Base-by-base conservation (phyloP, 2,797 vertebrate genomes). In the Characodon lateralis region DNA sequence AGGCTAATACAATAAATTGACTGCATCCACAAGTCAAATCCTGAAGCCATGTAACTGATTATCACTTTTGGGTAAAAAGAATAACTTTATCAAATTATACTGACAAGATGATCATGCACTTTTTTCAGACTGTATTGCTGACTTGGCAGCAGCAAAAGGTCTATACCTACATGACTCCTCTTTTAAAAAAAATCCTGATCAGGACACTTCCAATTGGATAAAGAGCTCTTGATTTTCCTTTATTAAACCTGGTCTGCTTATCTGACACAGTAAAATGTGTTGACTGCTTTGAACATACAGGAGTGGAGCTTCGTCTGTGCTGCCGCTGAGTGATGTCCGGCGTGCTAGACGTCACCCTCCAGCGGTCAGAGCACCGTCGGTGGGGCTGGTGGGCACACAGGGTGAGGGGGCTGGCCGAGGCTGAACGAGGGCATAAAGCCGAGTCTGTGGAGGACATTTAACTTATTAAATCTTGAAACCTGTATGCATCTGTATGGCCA, bases 351-450 rank as follows among this genome's bases (percentile, higher is more conserved):
- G 96, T 94, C 22, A 95, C 96, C 85, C 96, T 96, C 95, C 97
- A 97, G 90, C 96, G 96, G 53, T 97, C 97, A 0, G 96, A 90
- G 93, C 97, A 98, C 89, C 97, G 97, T 88, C 96, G 98, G 4
- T 90, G 95, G 71, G 95, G 94, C 81, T 96, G 96, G 85, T 97
- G 95, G 86, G 95, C 94, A 85, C 96, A 97, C 70, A 96, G 78
- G 3, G 97, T 96, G 81, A 99, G 94, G 22, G 98, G 98, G 85
- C 97, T 99, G 91, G 96, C 97, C 0, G 98, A 99, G 79, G 97
- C 96, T 0, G 98, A 99, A 80, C 98, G 98, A 3, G 98, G 98
- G 78, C 98, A 99, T 73, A 98, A 86, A 0, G 93, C 96, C 90
- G 94, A 95, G 89, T 97, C 96, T 96, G 85, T 22, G 51, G 66